A percentile compares a stretch with the other conserved stretches of the same genome.
These are phyloP conservation scores for Cyclina sinensis DNA, from an alignment of 1,140 invertebrate species.

Conservation along the genomic window DNA sequence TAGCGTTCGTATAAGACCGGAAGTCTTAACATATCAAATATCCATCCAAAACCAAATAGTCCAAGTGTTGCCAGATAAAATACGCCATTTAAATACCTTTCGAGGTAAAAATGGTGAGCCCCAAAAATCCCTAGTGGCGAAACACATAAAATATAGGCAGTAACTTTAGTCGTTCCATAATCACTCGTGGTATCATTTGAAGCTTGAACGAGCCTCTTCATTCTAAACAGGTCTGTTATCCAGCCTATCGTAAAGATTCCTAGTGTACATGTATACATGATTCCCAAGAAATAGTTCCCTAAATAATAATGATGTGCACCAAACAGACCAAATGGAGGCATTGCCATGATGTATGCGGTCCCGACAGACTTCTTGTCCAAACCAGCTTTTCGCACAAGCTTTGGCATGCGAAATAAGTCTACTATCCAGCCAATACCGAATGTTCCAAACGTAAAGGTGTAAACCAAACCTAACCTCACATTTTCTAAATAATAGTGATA, in stretches of 20 bases:
- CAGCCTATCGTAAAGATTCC: constrained; percentile 68
- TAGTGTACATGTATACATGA: constrained; percentile 61
- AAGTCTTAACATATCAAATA: constrained; percentile 66
- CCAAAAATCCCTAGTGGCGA: constrained; percentile 65
- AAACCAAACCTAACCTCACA: constrained; percentile 73
- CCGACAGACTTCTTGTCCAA: constrained; percentile 47
- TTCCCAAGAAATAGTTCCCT: constrained; percentile 51
- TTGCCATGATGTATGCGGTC: constrained; percentile 49
- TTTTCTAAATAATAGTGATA: constrained; percentile 78
- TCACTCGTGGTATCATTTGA: constrained; percentile 52
- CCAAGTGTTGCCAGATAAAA: constrained; percentile 60
- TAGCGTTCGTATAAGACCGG: constrained; percentile 61
- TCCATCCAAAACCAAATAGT: constrained; percentile 67
- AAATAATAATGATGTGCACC: constrained; percentile 70
- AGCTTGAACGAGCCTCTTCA: constrained; percentile 59
- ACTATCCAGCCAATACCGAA: constrained; percentile 78
- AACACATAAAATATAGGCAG: constrained; percentile 58
- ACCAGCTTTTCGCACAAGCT: constrained; percentile 74
- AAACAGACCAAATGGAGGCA: constrained; percentile 65
- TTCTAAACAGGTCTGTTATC: constrained; percentile 63
- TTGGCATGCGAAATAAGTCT: constrained; percentile 78
- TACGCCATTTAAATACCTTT: constrained; percentile 57
- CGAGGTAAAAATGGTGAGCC: constrained; percentile 69
- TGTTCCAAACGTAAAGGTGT: constrained; percentile 75
- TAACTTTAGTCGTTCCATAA: constrained; percentile 55